These are phyloP conservation scores for Scaptomyza tumidula DNA, from an alignment of 2,888 invertebrate species.

Conservation along the genomic window DNA sequence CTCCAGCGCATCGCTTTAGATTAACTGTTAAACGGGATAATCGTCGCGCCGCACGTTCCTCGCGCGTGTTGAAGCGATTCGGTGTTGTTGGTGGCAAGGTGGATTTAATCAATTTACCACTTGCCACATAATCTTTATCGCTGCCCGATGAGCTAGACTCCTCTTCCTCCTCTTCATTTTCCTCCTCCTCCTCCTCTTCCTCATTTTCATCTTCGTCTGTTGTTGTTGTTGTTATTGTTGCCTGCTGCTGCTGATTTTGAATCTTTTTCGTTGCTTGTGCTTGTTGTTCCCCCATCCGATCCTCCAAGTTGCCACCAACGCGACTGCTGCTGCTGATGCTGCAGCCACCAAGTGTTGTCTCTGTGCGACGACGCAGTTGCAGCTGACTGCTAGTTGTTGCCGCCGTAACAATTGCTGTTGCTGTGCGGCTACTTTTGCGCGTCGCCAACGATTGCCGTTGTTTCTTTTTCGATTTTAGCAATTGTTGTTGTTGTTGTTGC, in stretches of 20 bases:
- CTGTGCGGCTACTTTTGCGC: constrained; percentile 81
- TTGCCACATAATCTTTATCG: constrained; percentile 72
- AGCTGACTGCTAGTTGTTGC: constrained; percentile 81
- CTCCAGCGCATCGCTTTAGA: constrained; percentile 28
- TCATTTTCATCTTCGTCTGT: neutral
- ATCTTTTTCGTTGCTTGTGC: constrained; percentile 7
- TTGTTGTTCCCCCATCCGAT: constrained; percentile 83
- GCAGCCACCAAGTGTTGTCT: constrained; percentile 61
- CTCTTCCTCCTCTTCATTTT: constrained; percentile 37
- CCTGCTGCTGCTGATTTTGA: constrained; percentile 17
- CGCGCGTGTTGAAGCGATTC: constrained; percentile 50
- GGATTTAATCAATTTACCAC: constrained; percentile 31
- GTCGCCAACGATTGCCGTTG: constrained; percentile 64
- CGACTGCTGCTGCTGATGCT: constrained; percentile 26
- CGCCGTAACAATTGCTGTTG: constrained; percentile 82
- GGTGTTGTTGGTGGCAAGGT: constrained; percentile 1
- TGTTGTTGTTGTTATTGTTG: constrained; percentile 12
- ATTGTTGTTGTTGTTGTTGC: constrained; percentile 41
- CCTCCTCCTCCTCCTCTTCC: constrained; percentile 26
- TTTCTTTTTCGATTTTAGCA: constrained; percentile 11
- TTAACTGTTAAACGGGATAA: constrained; percentile 58
- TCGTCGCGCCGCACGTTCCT: constrained; percentile 63
- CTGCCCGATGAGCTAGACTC: constrained; percentile 55
- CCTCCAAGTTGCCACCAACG: constrained; percentile 82
- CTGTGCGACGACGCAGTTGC: constrained; percentile 71